Evolutionary conservation across 2,888 invertebrate species (phyloP).

Genomic region (Ophioninae sp.): DNA sequence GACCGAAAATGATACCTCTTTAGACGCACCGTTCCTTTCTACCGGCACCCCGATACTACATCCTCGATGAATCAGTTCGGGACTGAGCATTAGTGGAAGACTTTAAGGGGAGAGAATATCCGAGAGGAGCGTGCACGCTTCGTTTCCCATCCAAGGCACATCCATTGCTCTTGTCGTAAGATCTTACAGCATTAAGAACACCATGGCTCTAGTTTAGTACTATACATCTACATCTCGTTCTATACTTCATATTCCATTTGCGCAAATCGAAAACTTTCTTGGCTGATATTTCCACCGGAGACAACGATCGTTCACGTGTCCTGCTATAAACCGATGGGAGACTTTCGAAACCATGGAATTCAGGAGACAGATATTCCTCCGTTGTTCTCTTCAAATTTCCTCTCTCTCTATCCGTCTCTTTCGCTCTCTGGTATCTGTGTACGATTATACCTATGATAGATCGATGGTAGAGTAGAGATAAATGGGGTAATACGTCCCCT

Average conservation of each 20-base stretch:
- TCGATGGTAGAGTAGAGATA: slow-evolving; percentile 45
- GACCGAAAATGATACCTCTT: slow-evolving; percentile 20
- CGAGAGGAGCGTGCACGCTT: slow-evolving; percentile 17
- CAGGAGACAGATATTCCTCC: slow-evolving; percentile 41
- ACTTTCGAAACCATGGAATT: slow-evolving; percentile 25
- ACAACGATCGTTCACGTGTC: slow-evolving; percentile 18
- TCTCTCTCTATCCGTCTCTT: slow-evolving; percentile 27
- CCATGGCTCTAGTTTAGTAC: slow-evolving; percentile 28
- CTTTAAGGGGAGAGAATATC: slow-evolving; percentile 19
- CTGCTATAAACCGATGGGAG: slow-evolving; percentile 1
- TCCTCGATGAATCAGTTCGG: slow-evolving; percentile 30
- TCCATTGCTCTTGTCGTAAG: slow-evolving; percentile 20
- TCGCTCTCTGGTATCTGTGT: slow-evolving; percentile 42
- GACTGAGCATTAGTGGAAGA: slow-evolving; percentile 27
- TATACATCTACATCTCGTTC: slow-evolving; percentile 3
- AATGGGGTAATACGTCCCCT: slow-evolving; percentile 70
- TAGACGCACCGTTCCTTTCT: neutral
- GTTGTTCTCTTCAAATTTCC: neutral
- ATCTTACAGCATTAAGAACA: slow-evolving; percentile 15
- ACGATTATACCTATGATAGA: slow-evolving; percentile 41
- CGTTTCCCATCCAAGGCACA: slow-evolving; percentile 19
- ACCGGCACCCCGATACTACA: slow-evolving; percentile 1
- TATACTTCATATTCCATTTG: slow-evolving; percentile 33
- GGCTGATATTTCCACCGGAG: slow-evolving; percentile 10
- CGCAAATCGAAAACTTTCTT: slow-evolving; percentile 28